Evolutionary conservation across 1,140 invertebrate species (phyloP).

Genomic region (Argopecten irradians): DNA sequence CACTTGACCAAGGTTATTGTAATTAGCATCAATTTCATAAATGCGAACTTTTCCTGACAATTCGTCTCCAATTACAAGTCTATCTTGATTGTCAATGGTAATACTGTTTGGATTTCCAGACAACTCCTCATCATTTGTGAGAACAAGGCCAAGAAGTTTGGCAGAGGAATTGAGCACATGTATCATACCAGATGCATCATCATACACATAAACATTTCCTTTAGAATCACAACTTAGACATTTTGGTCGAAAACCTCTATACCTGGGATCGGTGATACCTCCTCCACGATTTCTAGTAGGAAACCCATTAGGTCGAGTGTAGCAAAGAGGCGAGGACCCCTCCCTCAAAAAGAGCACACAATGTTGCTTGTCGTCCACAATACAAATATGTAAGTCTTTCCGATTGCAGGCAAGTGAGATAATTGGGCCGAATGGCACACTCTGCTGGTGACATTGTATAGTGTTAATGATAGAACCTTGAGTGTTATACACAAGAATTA

Average conservation of each 20-base stretch:
- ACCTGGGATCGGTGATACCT: neutral
- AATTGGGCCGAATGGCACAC: neutral
- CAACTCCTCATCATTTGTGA: neutral
- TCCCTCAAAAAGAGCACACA: neutral
- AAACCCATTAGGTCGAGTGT: neutral
- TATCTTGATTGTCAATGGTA: neutral
- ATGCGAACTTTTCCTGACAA: neutral
- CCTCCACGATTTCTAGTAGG: neutral
- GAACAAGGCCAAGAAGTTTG: neutral
- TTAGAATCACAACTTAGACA: neutral
- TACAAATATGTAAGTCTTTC: neutral
- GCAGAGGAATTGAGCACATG: neutral
- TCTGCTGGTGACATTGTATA: neutral
- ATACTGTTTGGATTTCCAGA: conserved; percentile 5
- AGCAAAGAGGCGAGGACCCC: neutral
- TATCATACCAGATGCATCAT: neutral
- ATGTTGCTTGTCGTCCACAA: neutral
- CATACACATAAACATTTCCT: neutral
- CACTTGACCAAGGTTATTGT: neutral
- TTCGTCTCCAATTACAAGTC: neutral
- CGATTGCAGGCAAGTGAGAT: neutral
- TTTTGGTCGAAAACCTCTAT: neutral
- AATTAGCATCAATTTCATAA: neutral
- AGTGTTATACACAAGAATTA: neutral
- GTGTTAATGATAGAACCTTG: neutral